Percentiles rank a stretch among this genome's conserved stretches.
These are phyloP conservation scores for Schizotus pectinicornis DNA, from an alignment of 2,888 invertebrate species.

Conservation along the genomic window DNA sequence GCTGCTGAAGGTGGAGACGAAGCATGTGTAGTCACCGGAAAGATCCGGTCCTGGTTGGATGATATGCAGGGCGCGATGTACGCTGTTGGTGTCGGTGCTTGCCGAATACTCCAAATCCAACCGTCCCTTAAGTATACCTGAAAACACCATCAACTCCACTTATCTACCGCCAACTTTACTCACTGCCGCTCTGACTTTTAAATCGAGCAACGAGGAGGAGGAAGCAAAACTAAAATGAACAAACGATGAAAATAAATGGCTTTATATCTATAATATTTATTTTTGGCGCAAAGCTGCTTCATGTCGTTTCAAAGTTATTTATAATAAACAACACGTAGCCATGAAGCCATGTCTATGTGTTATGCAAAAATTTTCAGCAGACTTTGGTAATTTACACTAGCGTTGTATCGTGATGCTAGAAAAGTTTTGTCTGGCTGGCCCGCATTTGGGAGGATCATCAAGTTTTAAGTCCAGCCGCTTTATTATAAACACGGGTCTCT, in stretches of 20 bases:
- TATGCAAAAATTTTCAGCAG: too few species aligned
- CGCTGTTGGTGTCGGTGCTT: conserved; percentile 62
- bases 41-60: conserved; percentile 69
- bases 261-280: not conserved
- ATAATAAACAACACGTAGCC: too few species aligned
- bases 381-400: too few species aligned
- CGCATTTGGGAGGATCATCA: too few species aligned
- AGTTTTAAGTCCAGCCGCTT: too few species aligned
- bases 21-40: conserved; percentile 74
- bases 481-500: too few species aligned
- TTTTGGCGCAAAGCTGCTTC: not conserved
- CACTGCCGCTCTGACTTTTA: conserved; percentile 8
- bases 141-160: conserved; percentile 30
- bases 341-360: too few species aligned
- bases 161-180: conserved; percentile 16
- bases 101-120: conserved; percentile 58
- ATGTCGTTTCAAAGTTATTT: too few species aligned
- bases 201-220: conserved; percentile 5
- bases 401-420: too few species aligned
- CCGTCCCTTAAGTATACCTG: conserved; percentile 55
- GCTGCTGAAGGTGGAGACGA: conserved; percentile 70
- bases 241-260: not conserved
- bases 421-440: too few species aligned
- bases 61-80: conserved; percentile 70
- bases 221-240: conserved; percentile 2